Evolutionary conservation across 2,888 invertebrate species (phyloP).

Genomic region (Polyommatus iphigenia): DNA sequence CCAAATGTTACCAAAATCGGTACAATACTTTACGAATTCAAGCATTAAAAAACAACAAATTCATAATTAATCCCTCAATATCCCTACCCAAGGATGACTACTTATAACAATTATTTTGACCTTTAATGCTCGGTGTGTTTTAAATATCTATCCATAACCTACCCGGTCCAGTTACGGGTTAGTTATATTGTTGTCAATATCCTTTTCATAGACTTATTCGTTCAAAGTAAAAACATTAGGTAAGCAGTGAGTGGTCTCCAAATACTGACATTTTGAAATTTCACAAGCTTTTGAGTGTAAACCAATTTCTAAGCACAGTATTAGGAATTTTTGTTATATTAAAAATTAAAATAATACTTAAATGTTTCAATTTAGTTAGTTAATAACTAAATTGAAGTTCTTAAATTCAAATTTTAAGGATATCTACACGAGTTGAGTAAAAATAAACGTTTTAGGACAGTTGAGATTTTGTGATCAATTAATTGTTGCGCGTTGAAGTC

Average conservation of each 20-base stretch:
- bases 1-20: not conserved
- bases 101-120: too few relatives aligned
- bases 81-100: too few relatives aligned
- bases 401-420: not conserved
- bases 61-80: too few relatives aligned
- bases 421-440: not conserved
- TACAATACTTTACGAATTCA: not conserved
- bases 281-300: not conserved
- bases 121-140: too few relatives aligned
- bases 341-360: not conserved
- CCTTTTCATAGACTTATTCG: too few relatives aligned
- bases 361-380: too few relatives aligned
- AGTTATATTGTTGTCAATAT: too few relatives aligned
- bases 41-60: too few relatives aligned
- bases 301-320: not conserved
- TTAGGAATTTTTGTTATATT: not conserved
- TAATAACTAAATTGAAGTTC: not conserved
- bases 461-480: not conserved
- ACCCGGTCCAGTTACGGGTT: too few relatives aligned
- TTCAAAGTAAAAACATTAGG: too few relatives aligned
- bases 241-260: too few relatives aligned
- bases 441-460: not conserved
- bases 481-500: constrained; percentile 69
- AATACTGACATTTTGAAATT: not conserved
- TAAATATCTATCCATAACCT: too few relatives aligned